Evolutionary conservation across 2,113 vertebrate species (phyloP), one percentile per base, ranked within the genome.

Genomic region (Onychostruthus taczanowskii): DNA sequence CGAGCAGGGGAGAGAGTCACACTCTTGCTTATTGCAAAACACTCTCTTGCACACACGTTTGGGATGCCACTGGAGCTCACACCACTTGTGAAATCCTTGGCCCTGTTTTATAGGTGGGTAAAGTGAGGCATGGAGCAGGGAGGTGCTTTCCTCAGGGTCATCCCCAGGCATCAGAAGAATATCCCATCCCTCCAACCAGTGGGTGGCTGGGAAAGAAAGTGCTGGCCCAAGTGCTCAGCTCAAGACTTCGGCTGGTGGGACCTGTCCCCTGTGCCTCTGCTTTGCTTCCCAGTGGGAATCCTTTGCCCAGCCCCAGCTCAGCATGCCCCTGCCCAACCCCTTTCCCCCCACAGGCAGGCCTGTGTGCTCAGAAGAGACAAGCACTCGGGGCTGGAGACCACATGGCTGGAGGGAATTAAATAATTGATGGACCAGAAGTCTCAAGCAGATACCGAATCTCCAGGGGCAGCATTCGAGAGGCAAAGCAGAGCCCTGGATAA

Each of bases 401-500:
- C 93, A 95, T 94, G 93, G 95, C 92, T 94, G 83, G 56, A 91
- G 92, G 64, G 79, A 97, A 95, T 94, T 97, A 95, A 97, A 94
- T 95, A 97, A 96, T 90, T 96, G 96, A 95, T 95, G 90, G 86
- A 56, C 90, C 93, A 93, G 94, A 94, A 96, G 76, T 92, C 93
- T 96, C 16, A 5, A 89, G 70, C 93, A 91, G 95, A 95, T 95
- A 90, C 92, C 0, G 0, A 72, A 95, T 90, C 92, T 95, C 94
- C 79, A 88, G 85, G 77, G 95, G 66, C 76, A 72, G 58, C 70
- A 87, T 89, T 82, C 0, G 3, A 87, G 94, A 95, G 73, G 84
- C 68, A 84, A 93, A 93, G 47, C 85, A 95, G 92, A 94, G 43
- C 64, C 41, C 86, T 0, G 1, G 72, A 82, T 78, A 85, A 90